These are phyloP conservation scores for Forbesichthys agassizii DNA, from an alignment of 2,113 vertebrate genomes.

Conservation along the genomic window DNA sequence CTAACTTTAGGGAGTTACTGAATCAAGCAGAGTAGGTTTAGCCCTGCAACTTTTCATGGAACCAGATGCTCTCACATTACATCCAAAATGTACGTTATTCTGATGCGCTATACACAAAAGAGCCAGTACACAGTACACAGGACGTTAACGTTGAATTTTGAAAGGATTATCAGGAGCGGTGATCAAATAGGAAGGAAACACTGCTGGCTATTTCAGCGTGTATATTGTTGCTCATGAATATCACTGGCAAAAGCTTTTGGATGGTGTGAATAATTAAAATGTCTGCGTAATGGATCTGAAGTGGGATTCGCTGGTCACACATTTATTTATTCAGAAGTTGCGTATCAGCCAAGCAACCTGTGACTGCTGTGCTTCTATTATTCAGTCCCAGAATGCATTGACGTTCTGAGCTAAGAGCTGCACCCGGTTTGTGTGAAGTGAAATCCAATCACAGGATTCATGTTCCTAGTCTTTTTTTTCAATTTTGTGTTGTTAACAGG, in stretches of 20 bases:
- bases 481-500: constrained; percentile 22
- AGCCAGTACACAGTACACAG: neutral
- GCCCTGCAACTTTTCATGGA: neutral
- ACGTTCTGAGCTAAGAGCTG: neutral
- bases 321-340: neutral
- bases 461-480: neutral
- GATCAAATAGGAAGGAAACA: constrained; percentile 3
- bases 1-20: too few species aligned
- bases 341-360: neutral
- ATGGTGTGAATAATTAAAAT: constrained; percentile 24
- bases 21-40: neutral
- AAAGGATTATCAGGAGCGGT: neutral
- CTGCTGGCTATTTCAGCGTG: constrained; percentile 3
- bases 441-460: constrained; percentile 9
- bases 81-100: neutral
- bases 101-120: neutral
- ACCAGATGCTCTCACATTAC: neutral
- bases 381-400: neutral
- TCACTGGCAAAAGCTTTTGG: constrained; percentile 12
- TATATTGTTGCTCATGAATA: neutral
- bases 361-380: constrained; percentile 15
- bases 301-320: constrained; percentile 22
- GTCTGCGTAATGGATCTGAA: constrained; percentile 14
- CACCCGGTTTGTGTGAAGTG: constrained; percentile 7
- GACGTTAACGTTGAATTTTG: constrained; percentile 6